These are phyloP conservation scores for Ondatra zibethicus DNA, from an alignment of 2,113 vertebrate species.

Conservation along the genomic window DNA sequence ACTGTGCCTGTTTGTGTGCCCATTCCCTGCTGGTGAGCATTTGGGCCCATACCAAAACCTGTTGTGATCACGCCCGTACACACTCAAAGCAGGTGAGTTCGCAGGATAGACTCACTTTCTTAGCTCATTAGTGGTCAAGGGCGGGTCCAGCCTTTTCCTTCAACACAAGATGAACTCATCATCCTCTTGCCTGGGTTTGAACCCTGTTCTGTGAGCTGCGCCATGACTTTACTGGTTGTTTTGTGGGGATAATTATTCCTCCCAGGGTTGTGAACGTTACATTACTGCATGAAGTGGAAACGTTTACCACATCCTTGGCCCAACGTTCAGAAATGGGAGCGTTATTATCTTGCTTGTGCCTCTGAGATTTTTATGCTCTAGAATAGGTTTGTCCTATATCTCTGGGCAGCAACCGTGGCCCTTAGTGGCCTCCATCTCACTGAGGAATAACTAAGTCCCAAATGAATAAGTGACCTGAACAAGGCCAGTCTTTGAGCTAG, in stretches of 20 bases:
- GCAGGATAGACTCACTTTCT: not conserved
- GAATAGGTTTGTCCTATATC: not conserved
- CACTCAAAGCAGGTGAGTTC: not conserved
- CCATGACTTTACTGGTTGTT: not conserved
- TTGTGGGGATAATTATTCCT: not conserved
- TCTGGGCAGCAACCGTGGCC: not conserved
- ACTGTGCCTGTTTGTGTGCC: not conserved
- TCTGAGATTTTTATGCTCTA: not conserved
- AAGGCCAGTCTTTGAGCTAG: not conserved
- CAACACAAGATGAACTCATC: not conserved
- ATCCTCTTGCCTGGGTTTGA: not conserved
- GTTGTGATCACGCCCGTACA: not conserved
- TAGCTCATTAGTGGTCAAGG: not conserved
- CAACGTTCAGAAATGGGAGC: not conserved
- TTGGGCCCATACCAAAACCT: not conserved
- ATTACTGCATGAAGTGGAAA: not conserved
- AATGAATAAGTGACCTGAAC: not conserved
- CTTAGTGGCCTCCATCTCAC: not conserved
- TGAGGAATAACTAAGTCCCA: not conserved
- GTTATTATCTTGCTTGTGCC: not conserved
- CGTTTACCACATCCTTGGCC: not conserved
- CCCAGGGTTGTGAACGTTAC: not conserved
- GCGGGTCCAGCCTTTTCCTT: not conserved
- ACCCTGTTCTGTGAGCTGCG: not conserved
- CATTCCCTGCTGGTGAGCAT: not conserved